A percentile compares a stretch with the other conserved stretches of the same genome.
phyloP scores from a whole-genome alignment of 2,888 invertebrate species.

The Baronia brevicornis region DNA sequence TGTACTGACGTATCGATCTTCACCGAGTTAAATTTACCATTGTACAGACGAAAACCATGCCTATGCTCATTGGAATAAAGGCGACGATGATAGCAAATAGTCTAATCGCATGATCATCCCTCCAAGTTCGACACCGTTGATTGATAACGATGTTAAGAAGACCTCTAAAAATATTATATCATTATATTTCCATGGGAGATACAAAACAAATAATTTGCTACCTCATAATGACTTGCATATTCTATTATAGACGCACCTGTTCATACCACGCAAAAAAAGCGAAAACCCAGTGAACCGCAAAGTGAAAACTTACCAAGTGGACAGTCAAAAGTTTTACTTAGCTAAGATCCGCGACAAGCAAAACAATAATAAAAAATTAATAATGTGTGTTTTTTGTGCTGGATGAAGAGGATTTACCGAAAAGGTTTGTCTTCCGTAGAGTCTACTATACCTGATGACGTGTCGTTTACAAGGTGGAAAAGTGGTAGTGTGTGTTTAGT shows the following conservation, averaged over 20 bases:
- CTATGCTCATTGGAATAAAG: conserved; percentile 1
- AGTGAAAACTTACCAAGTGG: too few species aligned
- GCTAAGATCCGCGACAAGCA: too few species aligned
- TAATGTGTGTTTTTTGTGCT: too few species aligned
- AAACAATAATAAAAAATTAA: too few species aligned
- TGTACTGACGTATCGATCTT: conserved; percentile 23
- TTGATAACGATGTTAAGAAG: conserved; percentile 10
- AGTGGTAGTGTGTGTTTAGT: too few species aligned
- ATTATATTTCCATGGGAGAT: conserved; percentile 7
- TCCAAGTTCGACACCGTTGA: conserved; percentile 11
- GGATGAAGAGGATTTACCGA: too few species aligned
- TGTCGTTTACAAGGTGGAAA: too few species aligned
- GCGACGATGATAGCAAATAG: not conserved
- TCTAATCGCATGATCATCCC: conserved; percentile 6
- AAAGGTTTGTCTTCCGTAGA: too few species aligned
- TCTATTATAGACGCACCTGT: too few species aligned
- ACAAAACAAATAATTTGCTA: conserved; percentile 21
- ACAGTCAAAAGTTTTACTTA: too few species aligned
- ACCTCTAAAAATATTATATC: conserved; percentile 4
- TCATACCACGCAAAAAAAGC: not conserved
- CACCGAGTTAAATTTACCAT: conserved; percentile 15
- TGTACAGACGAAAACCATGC: conserved; percentile 3
- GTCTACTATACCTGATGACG: too few species aligned
- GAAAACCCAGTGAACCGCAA: not conserved
- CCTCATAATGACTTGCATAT: too few species aligned